A percentile compares a stretch with the other conserved stretches of the same genome.
Conservation (phyloP, 2,113 vertebrate species). For the Galbula dea region DNA sequence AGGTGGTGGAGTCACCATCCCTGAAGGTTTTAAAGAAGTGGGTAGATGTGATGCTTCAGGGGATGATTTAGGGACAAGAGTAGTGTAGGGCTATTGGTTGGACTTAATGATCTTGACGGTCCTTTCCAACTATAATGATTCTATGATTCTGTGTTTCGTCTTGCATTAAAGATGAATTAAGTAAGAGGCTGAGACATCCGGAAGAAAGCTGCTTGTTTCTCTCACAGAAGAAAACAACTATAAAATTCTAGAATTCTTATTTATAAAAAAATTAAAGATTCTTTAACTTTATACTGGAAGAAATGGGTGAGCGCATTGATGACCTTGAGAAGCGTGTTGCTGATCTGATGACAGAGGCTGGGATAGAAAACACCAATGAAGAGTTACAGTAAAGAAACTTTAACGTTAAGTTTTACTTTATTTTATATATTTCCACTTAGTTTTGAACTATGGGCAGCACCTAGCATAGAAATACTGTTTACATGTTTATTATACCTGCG, state of each 20-base stretch:
- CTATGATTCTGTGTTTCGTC: too few relatives aligned
- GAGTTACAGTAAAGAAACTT: slow-evolving; percentile 42
- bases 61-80: too few relatives aligned
- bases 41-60: too few relatives aligned
- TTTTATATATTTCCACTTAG: background rate
- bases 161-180: rapidly evolving
- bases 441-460: background rate
- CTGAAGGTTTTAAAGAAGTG: too few relatives aligned
- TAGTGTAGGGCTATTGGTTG: too few relatives aligned
- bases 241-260: background rate
- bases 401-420: background rate
- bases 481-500: background rate
- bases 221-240: background rate
- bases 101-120: too few relatives aligned
- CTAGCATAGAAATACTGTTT: background rate
- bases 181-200: background rate
- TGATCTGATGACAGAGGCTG: slow-evolving; percentile 84
- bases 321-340: slow-evolving; percentile 80
- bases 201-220: background rate
- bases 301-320: slow-evolving; percentile 83
- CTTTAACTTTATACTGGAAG: slow-evolving; percentile 81
- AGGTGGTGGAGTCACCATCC: too few relatives aligned
- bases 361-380: slow-evolving; percentile 65
- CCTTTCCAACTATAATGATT: too few relatives aligned
- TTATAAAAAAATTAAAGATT: background rate